Evolutionary conservation across 2,888 invertebrate species (phyloP), one percentile per base, ranked within the genome.

Genomic region (Rhabditoides inermis): DNA sequence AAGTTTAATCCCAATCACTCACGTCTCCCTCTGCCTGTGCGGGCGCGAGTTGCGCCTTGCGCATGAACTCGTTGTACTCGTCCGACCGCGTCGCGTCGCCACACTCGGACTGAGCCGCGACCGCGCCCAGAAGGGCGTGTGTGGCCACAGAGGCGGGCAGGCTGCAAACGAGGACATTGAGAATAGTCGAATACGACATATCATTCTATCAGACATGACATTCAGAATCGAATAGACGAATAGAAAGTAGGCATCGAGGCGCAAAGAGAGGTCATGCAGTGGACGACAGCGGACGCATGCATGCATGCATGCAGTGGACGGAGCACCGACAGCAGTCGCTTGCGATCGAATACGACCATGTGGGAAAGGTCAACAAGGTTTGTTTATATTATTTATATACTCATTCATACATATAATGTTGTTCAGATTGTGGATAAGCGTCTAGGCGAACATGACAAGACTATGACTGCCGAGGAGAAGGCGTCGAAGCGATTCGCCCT

Each of bases 61-160:
- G 85, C 72, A 98, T 84, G 78, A 92, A 91, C 51, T 81, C 81
- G 2, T 82, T 78, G 53, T 70, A 68, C 22, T 69, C 66, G 40
- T 77, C 76, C n/a, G 60, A 61, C 4, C 70, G 68, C 20, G 61
- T 53, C 20, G 56, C 53, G 37, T 99, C 98, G 0, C 95, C 95
- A 58, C 94, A 83, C 80, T 95, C 94, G 1, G 94, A 90, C 80
- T 99, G 98, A 50, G 90, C 89, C 60, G 87, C 81, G 77, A 86
- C 87, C 44, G 90, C 88, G 32, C 60, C 61, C 56, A 98, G 83
- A 49, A 98, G 83, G 6, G 94, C 94, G 78, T 95, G 90, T 7
- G 94, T 95, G 48, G 91, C 90, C 76, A 90, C 88, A 22, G 94
- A 92, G 78, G 94, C 94, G 3, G 95, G 94, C 70, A 99, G 83